These are phyloP conservation scores for Bombus soroeensis DNA, from an alignment of 1,140 invertebrate species.

Conservation along the genomic window DNA sequence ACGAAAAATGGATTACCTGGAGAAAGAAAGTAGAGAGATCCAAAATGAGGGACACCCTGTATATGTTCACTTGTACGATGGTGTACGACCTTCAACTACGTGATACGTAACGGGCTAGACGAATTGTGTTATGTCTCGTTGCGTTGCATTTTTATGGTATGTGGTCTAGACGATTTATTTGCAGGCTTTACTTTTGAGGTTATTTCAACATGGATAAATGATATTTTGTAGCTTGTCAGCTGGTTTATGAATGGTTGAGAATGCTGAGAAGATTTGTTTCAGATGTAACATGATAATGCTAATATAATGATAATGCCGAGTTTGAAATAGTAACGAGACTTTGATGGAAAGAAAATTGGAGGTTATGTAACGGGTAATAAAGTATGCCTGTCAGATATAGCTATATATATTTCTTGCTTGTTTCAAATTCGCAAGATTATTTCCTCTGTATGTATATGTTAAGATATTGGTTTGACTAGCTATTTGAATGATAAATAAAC, in stretches of 20 bases:
- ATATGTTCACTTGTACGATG: background rate
- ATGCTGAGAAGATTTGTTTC: background rate
- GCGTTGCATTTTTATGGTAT: background rate
- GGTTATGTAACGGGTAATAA: background rate
- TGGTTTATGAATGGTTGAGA: too few relatives aligned
- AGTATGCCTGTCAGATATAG: background rate
- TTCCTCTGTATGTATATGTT: background rate
- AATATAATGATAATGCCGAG: background rate
- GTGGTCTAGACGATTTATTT: background rate
- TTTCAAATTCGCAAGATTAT: background rate
- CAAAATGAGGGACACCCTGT: background rate
- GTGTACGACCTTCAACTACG: slow-evolving; percentile 58
- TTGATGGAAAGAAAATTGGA: background rate
- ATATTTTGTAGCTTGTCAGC: background rate
- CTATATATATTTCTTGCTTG: background rate
- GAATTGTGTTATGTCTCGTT: background rate
- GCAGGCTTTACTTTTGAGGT: background rate
- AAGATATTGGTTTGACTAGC: too few relatives aligned
- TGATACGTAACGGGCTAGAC: background rate
- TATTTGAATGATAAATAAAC: too few relatives aligned
- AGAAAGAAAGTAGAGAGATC: too few relatives aligned
- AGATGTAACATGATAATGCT: background rate
- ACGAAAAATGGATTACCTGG: too few relatives aligned
- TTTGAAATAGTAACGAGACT: background rate
- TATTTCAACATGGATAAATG: background rate